These are phyloP conservation scores for Brachyhypopomus occidentalis DNA, from an alignment of 2,113 vertebrate genomes.

Conservation along the genomic window DNA sequence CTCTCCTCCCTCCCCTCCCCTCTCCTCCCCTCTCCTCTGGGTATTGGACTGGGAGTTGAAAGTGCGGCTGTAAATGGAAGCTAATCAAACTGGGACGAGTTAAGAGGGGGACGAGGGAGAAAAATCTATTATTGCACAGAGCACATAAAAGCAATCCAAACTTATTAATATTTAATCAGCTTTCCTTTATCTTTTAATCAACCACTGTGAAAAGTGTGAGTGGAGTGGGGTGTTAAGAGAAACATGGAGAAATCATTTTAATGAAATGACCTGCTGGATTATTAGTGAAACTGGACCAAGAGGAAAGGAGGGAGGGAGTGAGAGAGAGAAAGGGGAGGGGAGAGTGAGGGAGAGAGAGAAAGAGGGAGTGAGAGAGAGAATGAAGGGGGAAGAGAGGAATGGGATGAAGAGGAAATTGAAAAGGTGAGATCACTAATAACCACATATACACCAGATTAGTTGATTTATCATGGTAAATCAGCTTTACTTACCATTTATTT, in stretches of 20 bases:
- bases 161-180: constrained; percentile 44
- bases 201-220: constrained; percentile 2
- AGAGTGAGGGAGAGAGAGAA: constrained; percentile 2
- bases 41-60: constrained; percentile 2
- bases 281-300: constrained; percentile 29
- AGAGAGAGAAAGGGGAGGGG: background rate
- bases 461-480: too few species aligned
- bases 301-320: background rate
- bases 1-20: background rate
- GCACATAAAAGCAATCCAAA: constrained; percentile 42
- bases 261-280: constrained; percentile 39
- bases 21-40: background rate
- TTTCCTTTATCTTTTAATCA: constrained; percentile 48
- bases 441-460: too few species aligned
- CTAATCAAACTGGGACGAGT: constrained; percentile 15
- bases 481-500: too few species aligned
- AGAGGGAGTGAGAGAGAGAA: background rate
- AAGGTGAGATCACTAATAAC: too few species aligned
- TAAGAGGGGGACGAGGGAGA: background rate
- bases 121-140: constrained; percentile 27
- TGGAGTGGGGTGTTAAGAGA: constrained; percentile 25
- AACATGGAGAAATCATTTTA: constrained; percentile 44
- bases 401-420: background rate
- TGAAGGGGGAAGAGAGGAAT: background rate
- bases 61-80: constrained; percentile 15